A percentile compares a stretch with the other conserved stretches of the same genome.
These are phyloP conservation scores for Danio aesculapii DNA, from an alignment of 2,797 vertebrate species.

Conservation along the genomic window DNA sequence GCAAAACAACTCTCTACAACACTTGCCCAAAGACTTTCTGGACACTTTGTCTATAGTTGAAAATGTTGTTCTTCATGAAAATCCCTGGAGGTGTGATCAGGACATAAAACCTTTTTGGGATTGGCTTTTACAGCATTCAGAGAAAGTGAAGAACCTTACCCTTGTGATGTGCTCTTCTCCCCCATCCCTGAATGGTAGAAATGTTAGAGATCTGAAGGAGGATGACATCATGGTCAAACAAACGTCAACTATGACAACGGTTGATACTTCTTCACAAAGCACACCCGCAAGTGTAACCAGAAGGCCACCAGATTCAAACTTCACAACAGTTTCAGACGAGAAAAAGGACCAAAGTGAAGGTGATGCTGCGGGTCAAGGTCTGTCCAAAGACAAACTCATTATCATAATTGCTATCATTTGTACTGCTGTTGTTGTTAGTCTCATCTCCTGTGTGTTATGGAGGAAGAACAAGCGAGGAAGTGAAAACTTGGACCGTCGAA, in stretches of 20 bases:
- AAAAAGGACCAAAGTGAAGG: conserved; percentile 56
- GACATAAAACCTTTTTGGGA: conserved; percentile 82
- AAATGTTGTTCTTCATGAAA: conserved; percentile 84
- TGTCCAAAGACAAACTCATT: conserved; percentile 55
- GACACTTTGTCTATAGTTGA: conserved; percentile 72
- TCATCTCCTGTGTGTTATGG: conserved; percentile 73
- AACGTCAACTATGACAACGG: conserved; percentile 35
- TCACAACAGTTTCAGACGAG: conserved; percentile 60
- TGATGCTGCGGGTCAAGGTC: conserved; percentile 26
- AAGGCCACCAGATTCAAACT: conserved; percentile 61
- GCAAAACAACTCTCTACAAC: conserved; percentile 85
- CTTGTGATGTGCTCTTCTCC: conserved; percentile 81
- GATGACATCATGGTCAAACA: conserved; percentile 54
- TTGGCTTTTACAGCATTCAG: conserved; percentile 82
- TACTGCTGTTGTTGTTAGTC: conserved; percentile 67
- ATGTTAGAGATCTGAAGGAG: conserved; percentile 70
- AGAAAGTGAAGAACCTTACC: conserved; percentile 78
- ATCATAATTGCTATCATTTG: conserved; percentile 71
- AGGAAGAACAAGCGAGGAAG: conserved; percentile 72
- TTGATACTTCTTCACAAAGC: conserved; percentile 49
- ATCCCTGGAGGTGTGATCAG: conserved; percentile 92
- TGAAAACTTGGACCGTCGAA: conserved; percentile 65
- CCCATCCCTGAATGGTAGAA: conserved; percentile 66
- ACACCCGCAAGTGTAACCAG: conserved; percentile 46
- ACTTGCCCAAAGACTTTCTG: conserved; percentile 81